phyloP scores from a whole-genome alignment of 2,888 invertebrate genomes.

The Tryphoninae sp. region DNA sequence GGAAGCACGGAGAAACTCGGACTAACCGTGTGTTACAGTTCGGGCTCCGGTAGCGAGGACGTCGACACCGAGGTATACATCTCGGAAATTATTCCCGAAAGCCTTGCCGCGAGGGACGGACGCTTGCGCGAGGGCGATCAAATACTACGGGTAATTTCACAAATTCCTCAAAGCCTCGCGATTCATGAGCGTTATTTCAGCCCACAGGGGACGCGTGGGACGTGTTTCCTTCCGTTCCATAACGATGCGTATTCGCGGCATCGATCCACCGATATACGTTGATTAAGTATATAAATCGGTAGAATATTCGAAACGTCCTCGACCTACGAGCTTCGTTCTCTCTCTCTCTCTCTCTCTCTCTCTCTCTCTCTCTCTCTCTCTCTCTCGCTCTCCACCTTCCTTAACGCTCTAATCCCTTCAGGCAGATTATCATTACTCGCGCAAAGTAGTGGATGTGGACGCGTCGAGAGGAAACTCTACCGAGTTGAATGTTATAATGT shows the following conservation, averaged over 20 bases:
- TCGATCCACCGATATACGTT: no score
- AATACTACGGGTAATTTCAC: constrained; percentile 83
- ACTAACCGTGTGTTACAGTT: constrained; percentile 87
- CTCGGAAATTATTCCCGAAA: constrained; percentile 85
- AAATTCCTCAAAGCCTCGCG: constrained; percentile 46
- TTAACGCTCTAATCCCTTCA: not conserved
- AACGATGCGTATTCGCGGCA: no score
- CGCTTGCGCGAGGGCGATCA: constrained; percentile 85
- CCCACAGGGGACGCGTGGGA: not conserved
- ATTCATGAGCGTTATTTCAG: constrained; percentile 1
- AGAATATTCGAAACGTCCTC: no score
- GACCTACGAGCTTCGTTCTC: constrained; percentile 11
- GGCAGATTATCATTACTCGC: no score
- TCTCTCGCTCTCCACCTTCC: not conserved
- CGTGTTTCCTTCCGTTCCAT: no score
- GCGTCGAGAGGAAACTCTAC: no score
- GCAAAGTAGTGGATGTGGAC: no score
- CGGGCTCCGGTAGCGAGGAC: constrained; percentile 83
- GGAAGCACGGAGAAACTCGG: constrained; percentile 85
- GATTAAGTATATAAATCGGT: no score
- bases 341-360: constrained; percentile 18
- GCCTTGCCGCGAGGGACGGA: constrained; percentile 84
- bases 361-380: not conserved
- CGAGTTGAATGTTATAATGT: no score
- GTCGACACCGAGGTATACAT: constrained; percentile 86